Evolutionary conservation across 2,888 invertebrate genomes (phyloP).

Genomic region (Biston betularia): DNA sequence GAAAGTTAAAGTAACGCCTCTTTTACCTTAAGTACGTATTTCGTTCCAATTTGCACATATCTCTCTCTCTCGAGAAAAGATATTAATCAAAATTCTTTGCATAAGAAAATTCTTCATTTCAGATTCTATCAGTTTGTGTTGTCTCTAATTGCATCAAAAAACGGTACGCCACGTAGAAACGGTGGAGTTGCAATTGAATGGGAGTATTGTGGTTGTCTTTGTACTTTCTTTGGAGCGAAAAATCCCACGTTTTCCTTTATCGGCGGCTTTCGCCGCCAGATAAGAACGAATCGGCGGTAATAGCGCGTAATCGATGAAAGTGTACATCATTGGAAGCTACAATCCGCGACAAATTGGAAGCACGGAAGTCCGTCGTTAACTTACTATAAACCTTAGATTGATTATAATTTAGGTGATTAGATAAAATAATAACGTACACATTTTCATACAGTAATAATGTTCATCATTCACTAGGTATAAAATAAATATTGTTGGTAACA

Average conservation of each 20-base stretch:
- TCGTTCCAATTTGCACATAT: conserved; percentile 20
- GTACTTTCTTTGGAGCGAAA: conserved; percentile 69
- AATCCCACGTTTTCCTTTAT: conserved; percentile 83
- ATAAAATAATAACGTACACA: neutral
- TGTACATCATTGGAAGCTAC: conserved; percentile 49
- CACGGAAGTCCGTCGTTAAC: conserved; percentile 32
- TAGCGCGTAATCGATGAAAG: conserved; percentile 68
- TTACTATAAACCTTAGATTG: conserved; percentile 6
- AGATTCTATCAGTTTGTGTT: conserved; percentile 42
- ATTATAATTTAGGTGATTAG: neutral
- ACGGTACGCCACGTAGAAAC: conserved; percentile 69
- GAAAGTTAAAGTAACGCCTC: neutral
- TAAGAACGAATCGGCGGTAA: conserved; percentile 74
- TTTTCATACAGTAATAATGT: too few relatives aligned
- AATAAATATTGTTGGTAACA: too few relatives aligned
- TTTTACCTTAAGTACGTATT: conserved; percentile 11
- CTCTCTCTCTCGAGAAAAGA: conserved; percentile 18
- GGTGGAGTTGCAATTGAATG: conserved; percentile 58
- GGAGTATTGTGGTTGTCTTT: conserved; percentile 58
- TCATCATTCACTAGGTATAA: too few relatives aligned
- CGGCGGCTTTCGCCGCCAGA: conserved; percentile 75
- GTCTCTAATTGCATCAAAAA: conserved; percentile 61
- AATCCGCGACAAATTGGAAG: conserved; percentile 40
- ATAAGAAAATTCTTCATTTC: conserved; percentile 27
- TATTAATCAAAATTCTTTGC: conserved; percentile 37